Conservation (phyloP, 2,888 invertebrate species). For the Aplocera efformata region DNA sequence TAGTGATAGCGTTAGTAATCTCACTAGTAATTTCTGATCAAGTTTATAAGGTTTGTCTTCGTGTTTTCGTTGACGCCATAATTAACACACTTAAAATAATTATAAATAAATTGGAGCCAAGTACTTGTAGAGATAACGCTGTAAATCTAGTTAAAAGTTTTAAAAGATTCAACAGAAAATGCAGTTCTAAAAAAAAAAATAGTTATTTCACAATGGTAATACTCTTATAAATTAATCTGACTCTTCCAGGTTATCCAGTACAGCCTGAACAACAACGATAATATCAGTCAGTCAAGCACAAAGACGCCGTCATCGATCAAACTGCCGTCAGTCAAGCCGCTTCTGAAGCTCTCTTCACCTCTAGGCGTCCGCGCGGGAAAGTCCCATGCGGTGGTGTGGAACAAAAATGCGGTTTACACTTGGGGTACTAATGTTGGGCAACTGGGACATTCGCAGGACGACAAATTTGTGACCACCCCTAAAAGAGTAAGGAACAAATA, state of each 20-base stretch:
- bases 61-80: too few species aligned
- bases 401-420: conserved; percentile 82
- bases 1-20: too few species aligned
- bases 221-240: too few species aligned
- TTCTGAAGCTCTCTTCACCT: conserved; percentile 56
- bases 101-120: neutral
- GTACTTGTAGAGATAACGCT: neutral
- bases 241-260: conserved; percentile 62
- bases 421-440: conserved; percentile 93
- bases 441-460: conserved; percentile 83
- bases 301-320: conserved; percentile 58
- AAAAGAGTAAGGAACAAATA: conserved; percentile 58
- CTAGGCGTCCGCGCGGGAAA: conserved; percentile 84
- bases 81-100: too few species aligned
- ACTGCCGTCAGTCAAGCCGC: conserved; percentile 51
- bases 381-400: conserved; percentile 86
- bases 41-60: too few species aligned
- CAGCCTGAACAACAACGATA: conserved; percentile 55
- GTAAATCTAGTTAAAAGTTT: too few species aligned
- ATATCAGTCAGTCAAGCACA: conserved; percentile 51
- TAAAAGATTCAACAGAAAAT: too few species aligned
- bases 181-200: too few species aligned
- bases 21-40: too few species aligned
- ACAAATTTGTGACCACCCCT: conserved; percentile 65
- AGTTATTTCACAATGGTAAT: too few species aligned